Percentiles rank a stretch among this genome's conserved stretches.
Conservation (phyloP, 2,113 vertebrate genomes). For the Psophia crepitans region DNA sequence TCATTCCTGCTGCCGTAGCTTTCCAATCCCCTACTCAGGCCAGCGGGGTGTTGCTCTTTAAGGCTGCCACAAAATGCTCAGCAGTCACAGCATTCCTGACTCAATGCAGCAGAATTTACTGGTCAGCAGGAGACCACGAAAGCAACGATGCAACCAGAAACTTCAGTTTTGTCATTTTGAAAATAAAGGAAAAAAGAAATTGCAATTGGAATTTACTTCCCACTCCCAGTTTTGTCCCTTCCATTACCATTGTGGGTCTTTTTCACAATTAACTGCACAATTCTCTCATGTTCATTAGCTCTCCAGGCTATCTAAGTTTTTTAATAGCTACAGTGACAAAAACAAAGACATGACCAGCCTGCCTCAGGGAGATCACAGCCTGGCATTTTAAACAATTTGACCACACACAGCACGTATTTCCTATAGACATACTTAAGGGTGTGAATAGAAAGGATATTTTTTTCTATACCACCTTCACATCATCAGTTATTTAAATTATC, state of each 20-base stretch:
- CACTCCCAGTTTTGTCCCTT: background rate
- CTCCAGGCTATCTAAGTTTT: background rate
- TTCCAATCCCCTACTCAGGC: background rate
- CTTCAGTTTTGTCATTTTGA: background rate
- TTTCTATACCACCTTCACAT: background rate
- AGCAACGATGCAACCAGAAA: background rate
- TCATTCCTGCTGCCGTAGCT: background rate
- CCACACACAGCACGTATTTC: background rate
- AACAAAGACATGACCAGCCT: background rate
- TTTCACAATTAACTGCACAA: background rate
- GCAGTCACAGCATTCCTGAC: background rate
- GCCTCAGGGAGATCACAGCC: background rate
- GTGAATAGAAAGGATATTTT: background rate
- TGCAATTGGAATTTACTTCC: background rate
- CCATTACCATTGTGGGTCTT: background rate
- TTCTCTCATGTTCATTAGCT: background rate
- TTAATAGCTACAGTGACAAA: background rate
- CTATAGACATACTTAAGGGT: background rate
- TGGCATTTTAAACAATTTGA: background rate
- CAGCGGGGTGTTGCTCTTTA: background rate
- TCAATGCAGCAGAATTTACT: background rate
- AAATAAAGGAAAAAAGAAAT: background rate
- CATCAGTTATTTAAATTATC: slow-evolving; percentile 10
- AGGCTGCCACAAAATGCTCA: background rate
- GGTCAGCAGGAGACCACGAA: accelerated